Conservation (phyloP, 2,797 vertebrate species). For the Darevskia mixta region DNA sequence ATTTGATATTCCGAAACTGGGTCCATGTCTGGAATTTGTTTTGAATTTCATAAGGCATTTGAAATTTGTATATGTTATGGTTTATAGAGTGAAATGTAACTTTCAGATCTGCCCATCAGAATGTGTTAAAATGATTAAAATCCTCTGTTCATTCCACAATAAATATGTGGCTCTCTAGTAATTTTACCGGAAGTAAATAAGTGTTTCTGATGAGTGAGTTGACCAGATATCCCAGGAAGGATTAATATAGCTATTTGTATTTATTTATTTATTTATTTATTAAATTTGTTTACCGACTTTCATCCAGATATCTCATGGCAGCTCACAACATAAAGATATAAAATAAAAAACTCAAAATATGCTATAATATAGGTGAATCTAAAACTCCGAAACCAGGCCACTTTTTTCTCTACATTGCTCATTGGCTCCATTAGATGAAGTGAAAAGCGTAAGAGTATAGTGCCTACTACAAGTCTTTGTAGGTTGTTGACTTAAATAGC, state of each 20-base stretch:
- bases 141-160: neutral
- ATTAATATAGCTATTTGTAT: too few species aligned
- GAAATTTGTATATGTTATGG: neutral
- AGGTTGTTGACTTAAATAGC: neutral
- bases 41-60: neutral
- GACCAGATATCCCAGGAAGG: neutral
- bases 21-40: slow-evolving; percentile 2
- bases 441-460: neutral
- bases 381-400: neutral
- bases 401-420: neutral
- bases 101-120: neutral
- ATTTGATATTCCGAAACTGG: neutral
- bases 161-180: neutral
- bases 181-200: neutral
- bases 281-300: too few species aligned
- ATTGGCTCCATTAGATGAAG: neutral
- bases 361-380: neutral
- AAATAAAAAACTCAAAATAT: too few species aligned
- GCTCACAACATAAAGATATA: too few species aligned
- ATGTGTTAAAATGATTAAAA: neutral
- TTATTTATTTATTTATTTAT: too few species aligned
- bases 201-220: neutral
- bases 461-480: neutral
- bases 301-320: too few species aligned
- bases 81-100: neutral